Evolutionary conservation across 2,888 invertebrate species (phyloP).

Genomic region (Apodemia zela): DNA sequence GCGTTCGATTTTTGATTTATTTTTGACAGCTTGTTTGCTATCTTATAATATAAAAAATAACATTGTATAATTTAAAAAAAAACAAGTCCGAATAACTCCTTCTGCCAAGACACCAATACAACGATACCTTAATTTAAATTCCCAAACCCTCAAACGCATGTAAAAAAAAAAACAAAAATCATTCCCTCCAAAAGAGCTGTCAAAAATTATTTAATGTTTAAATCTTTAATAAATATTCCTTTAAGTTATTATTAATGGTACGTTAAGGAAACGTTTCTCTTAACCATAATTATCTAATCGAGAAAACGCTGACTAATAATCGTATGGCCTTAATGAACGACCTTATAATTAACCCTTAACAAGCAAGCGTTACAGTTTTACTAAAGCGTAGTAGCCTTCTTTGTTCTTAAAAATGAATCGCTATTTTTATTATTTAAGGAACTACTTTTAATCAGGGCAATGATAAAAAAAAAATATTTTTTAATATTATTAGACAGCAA

Average conservation of each 20-base stretch:
- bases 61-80: no score
- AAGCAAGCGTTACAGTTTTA: background rate
- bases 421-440: no score
- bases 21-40: no score
- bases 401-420: no score
- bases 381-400: no score
- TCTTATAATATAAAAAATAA: no score
- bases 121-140: background rate
- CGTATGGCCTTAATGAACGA: conserved; percentile 11
- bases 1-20: no score
- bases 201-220: conserved; percentile 36
- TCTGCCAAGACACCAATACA: no score
- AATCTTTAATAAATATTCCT: background rate
- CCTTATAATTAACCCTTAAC: conserved; percentile 8
- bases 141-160: conserved; percentile 29
- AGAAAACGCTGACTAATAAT: conserved; percentile 13
- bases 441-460: no score
- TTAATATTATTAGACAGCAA: no score
- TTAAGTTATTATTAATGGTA: background rate
- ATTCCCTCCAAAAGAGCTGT: conserved; percentile 43
- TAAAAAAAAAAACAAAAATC: conserved; percentile 32
- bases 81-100: no score
- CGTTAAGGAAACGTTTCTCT: conserved; percentile 7
- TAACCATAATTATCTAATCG: conserved; percentile 5
- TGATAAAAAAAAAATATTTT: no score